Conservation (phyloP, 2,113 vertebrate species). For the Suncus etruscus region DNA sequence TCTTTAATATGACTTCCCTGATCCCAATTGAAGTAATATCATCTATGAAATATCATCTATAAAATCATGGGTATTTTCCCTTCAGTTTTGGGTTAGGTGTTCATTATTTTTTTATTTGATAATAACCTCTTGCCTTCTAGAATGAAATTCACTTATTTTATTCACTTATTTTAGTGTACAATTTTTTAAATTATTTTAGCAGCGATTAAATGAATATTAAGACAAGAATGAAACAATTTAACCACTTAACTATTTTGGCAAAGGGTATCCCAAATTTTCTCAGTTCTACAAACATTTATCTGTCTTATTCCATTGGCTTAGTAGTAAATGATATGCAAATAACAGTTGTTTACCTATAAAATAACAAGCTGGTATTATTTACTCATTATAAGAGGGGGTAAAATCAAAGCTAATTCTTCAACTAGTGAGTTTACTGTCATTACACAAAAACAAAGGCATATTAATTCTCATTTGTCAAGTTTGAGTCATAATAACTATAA, state of each 20-base stretch:
- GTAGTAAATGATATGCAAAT: background rate
- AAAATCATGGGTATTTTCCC: background rate
- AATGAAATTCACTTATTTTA: background rate
- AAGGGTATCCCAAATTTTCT: background rate
- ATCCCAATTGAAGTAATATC: background rate
- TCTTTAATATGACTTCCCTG: background rate
- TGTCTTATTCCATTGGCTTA: background rate
- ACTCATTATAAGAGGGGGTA: background rate
- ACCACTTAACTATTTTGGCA: background rate
- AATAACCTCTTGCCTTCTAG: background rate
- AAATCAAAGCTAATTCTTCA: slow-evolving; percentile 10
- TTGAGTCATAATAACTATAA: background rate
- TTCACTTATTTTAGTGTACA: background rate
- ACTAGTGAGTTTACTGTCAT: background rate
- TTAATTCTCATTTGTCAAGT: slow-evolving; percentile 52
- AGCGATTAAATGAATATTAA: background rate
- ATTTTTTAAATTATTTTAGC: background rate
- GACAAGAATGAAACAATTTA: background rate
- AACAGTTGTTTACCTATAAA: background rate
- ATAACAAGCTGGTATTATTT: slow-evolving; percentile 28
- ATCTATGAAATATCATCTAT: background rate
- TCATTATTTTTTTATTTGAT: background rate
- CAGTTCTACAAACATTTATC: background rate
- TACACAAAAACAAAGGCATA: background rate
- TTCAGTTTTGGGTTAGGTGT: background rate